Evolutionary conservation across 2,888 invertebrate genomes (phyloP).

Genomic region (Yponomeuta malinellus): DNA sequence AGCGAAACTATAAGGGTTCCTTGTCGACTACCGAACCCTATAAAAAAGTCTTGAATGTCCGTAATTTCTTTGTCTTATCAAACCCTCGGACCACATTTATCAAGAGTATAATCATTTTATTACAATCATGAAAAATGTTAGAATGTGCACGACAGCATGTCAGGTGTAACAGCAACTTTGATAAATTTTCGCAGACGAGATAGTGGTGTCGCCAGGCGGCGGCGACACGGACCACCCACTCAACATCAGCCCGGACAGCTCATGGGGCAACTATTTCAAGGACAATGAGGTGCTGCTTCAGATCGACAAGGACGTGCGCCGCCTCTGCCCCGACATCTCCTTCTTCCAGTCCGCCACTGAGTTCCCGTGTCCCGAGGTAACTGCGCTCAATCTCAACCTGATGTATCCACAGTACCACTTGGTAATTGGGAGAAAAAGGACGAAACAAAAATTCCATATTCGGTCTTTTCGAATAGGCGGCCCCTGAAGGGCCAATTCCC

Average conservation of each 20-base stretch:
- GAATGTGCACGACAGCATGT: too few relatives aligned
- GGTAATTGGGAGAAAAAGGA: too few relatives aligned
- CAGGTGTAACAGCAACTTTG: neutral
- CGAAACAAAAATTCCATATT: too few relatives aligned
- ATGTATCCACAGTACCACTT: neutral
- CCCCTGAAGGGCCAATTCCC: too few relatives aligned
- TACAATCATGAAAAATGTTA: too few relatives aligned
- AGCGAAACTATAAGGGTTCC: too few relatives aligned
- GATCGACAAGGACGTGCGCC: slow-evolving; percentile 97
- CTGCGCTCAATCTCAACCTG: slow-evolving; percentile 14
- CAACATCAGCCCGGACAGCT: slow-evolving; percentile 95
- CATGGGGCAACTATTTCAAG: slow-evolving; percentile 96
- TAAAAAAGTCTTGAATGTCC: too few relatives aligned
- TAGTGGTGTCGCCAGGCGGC: slow-evolving; percentile 89
- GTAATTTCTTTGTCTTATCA: too few relatives aligned
- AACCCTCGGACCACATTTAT: too few relatives aligned
- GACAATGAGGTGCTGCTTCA: slow-evolving; percentile 98
- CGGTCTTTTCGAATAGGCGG: too few relatives aligned
- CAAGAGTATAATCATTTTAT: too few relatives aligned
- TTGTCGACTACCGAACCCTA: too few relatives aligned
- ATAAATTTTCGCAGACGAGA: slow-evolving; percentile 79
- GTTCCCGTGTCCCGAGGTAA: slow-evolving; percentile 87
- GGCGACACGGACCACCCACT: slow-evolving; percentile 90
- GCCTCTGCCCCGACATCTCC: slow-evolving; percentile 96
- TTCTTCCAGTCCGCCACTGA: slow-evolving; percentile 97